Evolutionary conservation across 2,113 vertebrate species (phyloP).

Genomic region (human (Homo sapiens)): DNA sequence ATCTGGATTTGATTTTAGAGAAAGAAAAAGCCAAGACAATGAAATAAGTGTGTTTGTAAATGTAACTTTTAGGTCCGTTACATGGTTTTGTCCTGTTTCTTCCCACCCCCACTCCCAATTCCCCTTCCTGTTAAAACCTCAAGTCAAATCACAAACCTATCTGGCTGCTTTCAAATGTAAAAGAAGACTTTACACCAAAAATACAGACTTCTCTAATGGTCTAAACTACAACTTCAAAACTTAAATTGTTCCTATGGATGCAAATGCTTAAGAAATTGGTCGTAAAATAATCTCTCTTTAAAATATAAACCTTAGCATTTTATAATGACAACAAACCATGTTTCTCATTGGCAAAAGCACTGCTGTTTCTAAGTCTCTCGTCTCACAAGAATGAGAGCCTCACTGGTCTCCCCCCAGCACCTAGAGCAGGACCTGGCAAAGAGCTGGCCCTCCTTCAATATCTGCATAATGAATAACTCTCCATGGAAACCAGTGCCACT

Average conservation of each 20-base stretch:
- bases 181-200: not conserved
- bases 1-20: conserved; percentile 53
- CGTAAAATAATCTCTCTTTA: not conserved
- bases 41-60: not conserved
- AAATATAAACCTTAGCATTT: not conserved
- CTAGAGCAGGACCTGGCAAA: no score
- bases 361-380: not conserved
- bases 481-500: rapidly evolving
- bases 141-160: not conserved
- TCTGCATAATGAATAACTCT: no score
- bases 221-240: not conserved
- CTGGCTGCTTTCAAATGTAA: not conserved
- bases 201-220: not conserved
- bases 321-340: not conserved
- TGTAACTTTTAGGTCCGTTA: not conserved
- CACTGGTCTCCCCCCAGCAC: rapidly evolving
- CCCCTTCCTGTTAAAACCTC: not conserved
- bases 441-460: rapidly evolving
- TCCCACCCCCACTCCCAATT: not conserved
- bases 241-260: not conserved
- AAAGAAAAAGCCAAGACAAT: not conserved
- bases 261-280: not conserved
- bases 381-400: not conserved
- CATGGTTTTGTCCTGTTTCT: not conserved
- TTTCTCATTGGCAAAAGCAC: not conserved